These are phyloP conservation scores for Xyrauchen texanus DNA, from an alignment of 2,113 vertebrate genomes.

Conservation along the genomic window DNA sequence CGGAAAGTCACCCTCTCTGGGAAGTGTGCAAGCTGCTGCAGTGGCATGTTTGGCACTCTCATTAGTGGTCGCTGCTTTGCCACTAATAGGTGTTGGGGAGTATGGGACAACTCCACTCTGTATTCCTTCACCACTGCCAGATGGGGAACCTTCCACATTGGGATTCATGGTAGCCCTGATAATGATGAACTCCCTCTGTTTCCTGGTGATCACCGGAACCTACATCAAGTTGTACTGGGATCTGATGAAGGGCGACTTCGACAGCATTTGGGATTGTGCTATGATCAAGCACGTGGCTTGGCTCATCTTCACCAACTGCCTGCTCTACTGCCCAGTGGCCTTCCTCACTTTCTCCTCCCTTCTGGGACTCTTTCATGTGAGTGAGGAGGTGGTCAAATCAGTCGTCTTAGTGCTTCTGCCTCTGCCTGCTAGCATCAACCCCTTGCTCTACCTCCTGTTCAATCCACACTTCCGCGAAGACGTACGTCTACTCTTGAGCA, in stretches of 20 bases:
- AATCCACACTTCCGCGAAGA: slow-evolving; percentile 85
- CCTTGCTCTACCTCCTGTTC: slow-evolving; percentile 89
- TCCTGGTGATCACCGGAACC: slow-evolving; percentile 84
- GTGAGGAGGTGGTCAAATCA: slow-evolving; percentile 88
- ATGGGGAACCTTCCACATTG: slow-evolving; percentile 74
- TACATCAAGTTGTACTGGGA: slow-evolving; percentile 91
- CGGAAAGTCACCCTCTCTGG: slow-evolving; percentile 78
- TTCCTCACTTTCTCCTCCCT: slow-evolving; percentile 91
- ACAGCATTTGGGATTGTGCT: slow-evolving; percentile 87
- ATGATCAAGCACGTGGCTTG: slow-evolving; percentile 94
- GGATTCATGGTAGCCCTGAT: slow-evolving; percentile 78
- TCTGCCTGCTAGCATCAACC: slow-evolving; percentile 90
- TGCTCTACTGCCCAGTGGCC: slow-evolving; percentile 92
- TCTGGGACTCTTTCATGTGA: slow-evolving; percentile 85
- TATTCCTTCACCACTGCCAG: slow-evolving; percentile 82
- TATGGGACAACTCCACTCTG: slow-evolving; percentile 92
- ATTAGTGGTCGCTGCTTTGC: slow-evolving; percentile 77
- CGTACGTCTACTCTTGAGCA: slow-evolving; percentile 77
- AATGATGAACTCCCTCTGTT: slow-evolving; percentile 85
- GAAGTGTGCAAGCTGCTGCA: slow-evolving; percentile 77
- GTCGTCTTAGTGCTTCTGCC: slow-evolving; percentile 88
- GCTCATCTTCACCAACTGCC: slow-evolving; percentile 91
- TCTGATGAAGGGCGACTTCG: slow-evolving; percentile 83
- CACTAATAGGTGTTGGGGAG: slow-evolving; percentile 83
- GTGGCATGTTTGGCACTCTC: slow-evolving; percentile 84